Base-by-base conservation (phyloP, 2,888 invertebrate genomes). In the Coleophora flavipennella region DNA sequence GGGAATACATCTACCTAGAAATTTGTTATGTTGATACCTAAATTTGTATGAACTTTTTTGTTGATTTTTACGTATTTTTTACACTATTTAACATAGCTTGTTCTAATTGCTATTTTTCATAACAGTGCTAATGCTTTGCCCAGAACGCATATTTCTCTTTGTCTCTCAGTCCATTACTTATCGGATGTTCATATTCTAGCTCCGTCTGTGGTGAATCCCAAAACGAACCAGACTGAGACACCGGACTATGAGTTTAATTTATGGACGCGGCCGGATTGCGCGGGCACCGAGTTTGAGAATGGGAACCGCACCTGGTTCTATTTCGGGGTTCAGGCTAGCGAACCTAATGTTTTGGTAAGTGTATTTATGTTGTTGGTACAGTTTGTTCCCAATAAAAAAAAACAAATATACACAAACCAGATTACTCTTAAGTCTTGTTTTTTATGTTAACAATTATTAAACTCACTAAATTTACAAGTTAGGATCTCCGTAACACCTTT, bases 221-320 rank as follows among this genome's bases (percentile, higher is more conserved):
- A 80, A 57, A 67, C 73, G 8, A 80, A 69, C 57, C 39, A 50
- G 35, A 36, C 75, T 11, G 90, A 91, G 51, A 69, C 79, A 33
- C 88, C 88, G 2, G 92, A 92, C 61, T 90, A 89, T 74, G 95
- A 95, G 74, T 95, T 94, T 65, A 94, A 95, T 68, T 73, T 96
- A 36, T 96, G 96, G 96, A 96, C 95, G 1, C 89, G 90, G 57
- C 95, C 94, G 0, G 96, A 96, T 72, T 95, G 95, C 77, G 90
- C 87, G 33, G 95, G 93, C 14, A 95, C 95, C 1, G 90, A 91
- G 57, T 95, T 89, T 86, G 93, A 95, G 71, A 96, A 95, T 86
- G 92, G 91, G 37, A 95, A 95, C 69, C 87, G 95, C 48, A 95
- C 96, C 1, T 96, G 96, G 96, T 96, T 96, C 77, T 92, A 94